phyloP scores from a whole-genome alignment of 2,113 vertebrate genomes.

The Gobio gobio region DNA sequence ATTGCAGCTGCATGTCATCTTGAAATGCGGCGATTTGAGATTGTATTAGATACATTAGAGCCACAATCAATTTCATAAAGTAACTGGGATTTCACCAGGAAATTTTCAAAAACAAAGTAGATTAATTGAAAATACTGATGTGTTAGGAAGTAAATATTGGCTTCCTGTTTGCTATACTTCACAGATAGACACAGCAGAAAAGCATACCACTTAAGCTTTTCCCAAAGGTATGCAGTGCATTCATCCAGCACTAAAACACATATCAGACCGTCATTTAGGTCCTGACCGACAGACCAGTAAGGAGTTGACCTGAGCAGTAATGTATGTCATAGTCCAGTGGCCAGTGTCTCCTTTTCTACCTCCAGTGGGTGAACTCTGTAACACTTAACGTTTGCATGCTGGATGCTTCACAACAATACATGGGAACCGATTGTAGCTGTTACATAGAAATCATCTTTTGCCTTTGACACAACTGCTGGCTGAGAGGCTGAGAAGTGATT shows the following conservation, averaged over 20 bases:
- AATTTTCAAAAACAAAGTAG: background rate
- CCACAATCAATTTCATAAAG: too few species aligned
- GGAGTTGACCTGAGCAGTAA: background rate
- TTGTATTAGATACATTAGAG: background rate
- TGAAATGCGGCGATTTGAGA: background rate
- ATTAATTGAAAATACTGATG: background rate
- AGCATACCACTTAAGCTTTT: background rate
- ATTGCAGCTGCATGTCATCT: background rate
- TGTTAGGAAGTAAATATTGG: conserved; percentile 1
- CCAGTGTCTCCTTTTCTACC: background rate
- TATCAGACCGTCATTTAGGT: background rate
- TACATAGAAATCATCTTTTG: conserved; percentile 39
- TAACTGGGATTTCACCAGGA: background rate
- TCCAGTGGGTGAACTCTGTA: background rate
- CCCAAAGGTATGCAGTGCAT: background rate
- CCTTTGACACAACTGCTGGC: conserved; percentile 29
- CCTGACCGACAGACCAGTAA: background rate
- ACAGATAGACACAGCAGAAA: conserved; percentile 16
- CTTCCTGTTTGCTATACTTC: background rate
- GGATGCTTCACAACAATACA: conserved; percentile 42
- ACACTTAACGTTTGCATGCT: conserved; percentile 12
- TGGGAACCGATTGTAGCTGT: conserved; percentile 36
- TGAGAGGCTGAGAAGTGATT: conserved; percentile 39
- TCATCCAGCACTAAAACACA: conserved; percentile 10
- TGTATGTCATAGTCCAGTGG: background rate